phyloP scores from a whole-genome alignment of 64 coral and sea anemone genomes.

The Anthopleura sola region DNA sequence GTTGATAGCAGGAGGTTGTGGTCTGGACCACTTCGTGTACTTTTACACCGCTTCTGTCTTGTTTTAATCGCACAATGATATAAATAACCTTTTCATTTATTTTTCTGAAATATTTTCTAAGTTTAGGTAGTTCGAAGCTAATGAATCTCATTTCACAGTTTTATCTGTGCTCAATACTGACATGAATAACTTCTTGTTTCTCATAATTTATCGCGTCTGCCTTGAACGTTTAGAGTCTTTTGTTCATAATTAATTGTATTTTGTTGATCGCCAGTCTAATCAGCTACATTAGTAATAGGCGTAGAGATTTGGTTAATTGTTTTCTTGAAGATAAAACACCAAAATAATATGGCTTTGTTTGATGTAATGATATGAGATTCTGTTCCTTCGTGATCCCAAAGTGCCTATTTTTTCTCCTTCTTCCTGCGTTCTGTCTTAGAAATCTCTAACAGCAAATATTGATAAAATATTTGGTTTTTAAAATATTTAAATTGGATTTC shows the following conservation, averaged over 20 bases:
- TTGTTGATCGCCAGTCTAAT: neutral
- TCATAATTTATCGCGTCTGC: slow-evolving; percentile 7
- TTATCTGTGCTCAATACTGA: no score
- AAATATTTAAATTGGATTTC: neutral
- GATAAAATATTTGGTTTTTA: neutral
- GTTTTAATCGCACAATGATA: neutral
- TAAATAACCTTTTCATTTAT: neutral
- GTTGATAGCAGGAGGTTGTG: neutral
- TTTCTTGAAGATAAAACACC: neutral
- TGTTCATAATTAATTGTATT: neutral
- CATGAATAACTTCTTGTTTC: neutral
- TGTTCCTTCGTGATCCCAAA: neutral
- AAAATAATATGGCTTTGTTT: neutral
- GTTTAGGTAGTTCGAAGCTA: no score
- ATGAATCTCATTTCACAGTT: no score
- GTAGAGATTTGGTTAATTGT: slow-evolving; percentile 1
- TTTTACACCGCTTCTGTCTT: neutral
- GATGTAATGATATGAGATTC: neutral
- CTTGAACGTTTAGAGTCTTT: neutral
- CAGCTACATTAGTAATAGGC: slow-evolving; percentile 4
- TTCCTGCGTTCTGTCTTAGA: neutral
- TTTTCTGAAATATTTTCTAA: neutral
- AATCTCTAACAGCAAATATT: neutral
- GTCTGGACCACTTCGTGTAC: neutral
- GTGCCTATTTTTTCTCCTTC: neutral